Evolutionary conservation across 2,113 vertebrate species (phyloP).

Genomic region (Mus pahari): DNA sequence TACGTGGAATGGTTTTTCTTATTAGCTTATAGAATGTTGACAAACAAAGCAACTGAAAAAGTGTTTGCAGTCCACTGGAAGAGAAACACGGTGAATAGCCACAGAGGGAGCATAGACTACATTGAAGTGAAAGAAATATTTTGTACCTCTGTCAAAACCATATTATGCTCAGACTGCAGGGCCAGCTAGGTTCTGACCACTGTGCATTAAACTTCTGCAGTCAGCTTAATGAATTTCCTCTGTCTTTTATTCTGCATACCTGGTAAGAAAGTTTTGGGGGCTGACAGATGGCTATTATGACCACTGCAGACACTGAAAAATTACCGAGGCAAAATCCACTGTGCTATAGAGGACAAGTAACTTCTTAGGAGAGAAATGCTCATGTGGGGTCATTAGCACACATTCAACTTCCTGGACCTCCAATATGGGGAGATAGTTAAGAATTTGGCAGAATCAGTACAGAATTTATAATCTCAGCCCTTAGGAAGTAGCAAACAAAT

Average conservation of each 20-base stretch:
- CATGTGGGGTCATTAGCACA: constrained; percentile 54
- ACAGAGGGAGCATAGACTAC: background rate
- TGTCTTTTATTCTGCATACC: constrained; percentile 55
- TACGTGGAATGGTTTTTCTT: constrained; percentile 37
- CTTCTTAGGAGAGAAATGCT: constrained; percentile 51
- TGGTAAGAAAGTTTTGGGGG: constrained; percentile 39
- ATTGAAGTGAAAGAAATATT: background rate
- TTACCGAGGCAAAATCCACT: constrained; percentile 40
- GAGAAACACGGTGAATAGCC: background rate
- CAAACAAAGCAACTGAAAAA: constrained; percentile 30
- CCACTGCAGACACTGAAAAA: constrained; percentile 63
- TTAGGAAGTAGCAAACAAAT: background rate
- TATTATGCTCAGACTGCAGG: background rate
- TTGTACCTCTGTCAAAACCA: constrained; percentile 15
- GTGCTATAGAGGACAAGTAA: constrained; percentile 25
- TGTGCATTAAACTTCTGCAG: constrained; percentile 22
- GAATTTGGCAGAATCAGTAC: constrained; percentile 33
- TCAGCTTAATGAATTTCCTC: constrained; percentile 61
- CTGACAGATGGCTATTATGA: constrained; percentile 73
- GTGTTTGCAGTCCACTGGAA: constrained; percentile 34
- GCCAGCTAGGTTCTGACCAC: constrained; percentile 28
- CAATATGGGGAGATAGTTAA: constrained; percentile 28
- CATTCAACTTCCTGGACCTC: constrained; percentile 57
- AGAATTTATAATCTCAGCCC: constrained; percentile 14
- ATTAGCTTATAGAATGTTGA: background rate